phyloP scores from a whole-genome alignment of 2,888 invertebrate genomes.

The Aleiodes testaceus region DNA sequence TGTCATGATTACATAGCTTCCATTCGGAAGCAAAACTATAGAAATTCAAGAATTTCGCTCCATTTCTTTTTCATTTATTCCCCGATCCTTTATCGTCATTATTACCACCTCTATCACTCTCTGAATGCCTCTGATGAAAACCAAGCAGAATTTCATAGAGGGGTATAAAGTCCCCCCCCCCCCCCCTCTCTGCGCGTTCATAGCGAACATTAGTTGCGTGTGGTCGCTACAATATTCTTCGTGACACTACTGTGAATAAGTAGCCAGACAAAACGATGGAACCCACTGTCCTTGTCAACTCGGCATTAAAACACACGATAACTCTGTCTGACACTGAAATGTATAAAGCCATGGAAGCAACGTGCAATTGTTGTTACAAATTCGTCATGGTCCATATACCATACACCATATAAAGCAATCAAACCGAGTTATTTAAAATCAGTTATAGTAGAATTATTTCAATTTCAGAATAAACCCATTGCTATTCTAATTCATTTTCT shows the following conservation, averaged over 20 bases:
- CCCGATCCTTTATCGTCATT: slow-evolving; percentile 18
- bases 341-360: no score
- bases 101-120: background rate
- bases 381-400: no score
- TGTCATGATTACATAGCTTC: no score
- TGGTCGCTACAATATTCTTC: slow-evolving; percentile 32
- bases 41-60: no score
- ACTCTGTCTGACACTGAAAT: background rate
- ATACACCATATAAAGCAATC: no score
- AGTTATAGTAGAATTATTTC: background rate
- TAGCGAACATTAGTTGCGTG: slow-evolving; percentile 20
- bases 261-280: slow-evolving; percentile 43
- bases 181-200: background rate
- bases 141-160: background rate
- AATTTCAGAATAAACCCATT: background rate
- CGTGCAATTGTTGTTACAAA: no score
- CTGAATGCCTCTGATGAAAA: slow-evolving; percentile 1
- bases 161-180: slow-evolving; percentile 27
- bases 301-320: slow-evolving; percentile 18
- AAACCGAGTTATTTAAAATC: background rate
- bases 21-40: no score
- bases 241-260: slow-evolving; percentile 51
- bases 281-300: background rate
- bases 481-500: slow-evolving; percentile 6
- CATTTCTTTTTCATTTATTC: slow-evolving; percentile 26